phyloP scores from a whole-genome alignment of 2,113 vertebrate genomes.

The Rhizomys pruinosus region DNA sequence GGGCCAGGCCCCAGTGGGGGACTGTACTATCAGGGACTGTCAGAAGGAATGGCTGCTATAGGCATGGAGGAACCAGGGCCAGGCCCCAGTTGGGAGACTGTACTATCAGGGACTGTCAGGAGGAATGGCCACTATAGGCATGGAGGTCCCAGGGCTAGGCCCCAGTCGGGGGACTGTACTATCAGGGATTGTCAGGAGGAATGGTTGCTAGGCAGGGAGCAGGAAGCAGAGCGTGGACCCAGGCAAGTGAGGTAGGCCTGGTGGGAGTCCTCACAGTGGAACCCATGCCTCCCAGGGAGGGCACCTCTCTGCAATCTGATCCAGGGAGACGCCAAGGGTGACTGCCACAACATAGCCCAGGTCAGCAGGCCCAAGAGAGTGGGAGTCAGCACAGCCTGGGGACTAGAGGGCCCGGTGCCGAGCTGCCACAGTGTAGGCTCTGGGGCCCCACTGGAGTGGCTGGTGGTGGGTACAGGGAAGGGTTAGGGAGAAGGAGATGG shows the following conservation, averaged over 20 bases:
- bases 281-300: not conserved
- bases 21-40: no score
- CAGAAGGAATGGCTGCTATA: not conserved
- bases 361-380: not conserved
- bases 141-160: not conserved
- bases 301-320: not conserved
- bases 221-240: not conserved
- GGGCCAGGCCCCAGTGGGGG: not conserved
- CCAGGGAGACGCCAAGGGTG: not conserved
- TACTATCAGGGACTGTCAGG: no score
- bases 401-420: not conserved
- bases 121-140: no score
- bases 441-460: accelerated
- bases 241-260: not conserved
- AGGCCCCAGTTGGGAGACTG: no score
- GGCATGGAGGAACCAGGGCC: no score
- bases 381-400: not conserved
- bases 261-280: not conserved
- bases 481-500: accelerated
- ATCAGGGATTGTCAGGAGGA: no score
- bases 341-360: accelerated
- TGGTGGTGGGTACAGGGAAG: not conserved
- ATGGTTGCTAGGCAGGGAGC: no score
- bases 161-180: no score
- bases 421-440: not conserved